Evolutionary conservation across 2,113 vertebrate species (phyloP), one percentile per base, ranked within the genome.

Genomic region (Motacilla tschutschensis): DNA sequence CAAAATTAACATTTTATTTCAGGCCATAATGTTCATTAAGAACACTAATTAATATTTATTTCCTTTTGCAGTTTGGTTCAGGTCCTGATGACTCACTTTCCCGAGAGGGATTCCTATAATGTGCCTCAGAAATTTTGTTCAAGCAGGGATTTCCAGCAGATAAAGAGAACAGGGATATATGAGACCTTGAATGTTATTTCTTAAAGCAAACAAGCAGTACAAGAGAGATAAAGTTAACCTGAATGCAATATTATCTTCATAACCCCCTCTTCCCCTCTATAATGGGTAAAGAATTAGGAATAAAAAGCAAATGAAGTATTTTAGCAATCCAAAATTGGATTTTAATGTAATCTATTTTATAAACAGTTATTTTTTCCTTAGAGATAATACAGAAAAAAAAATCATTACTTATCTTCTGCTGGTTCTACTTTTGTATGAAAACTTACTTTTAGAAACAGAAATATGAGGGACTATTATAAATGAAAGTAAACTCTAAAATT

Each of bases 241-340:
- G 19, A 33, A 28, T 46, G 16, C 17, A 85, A 54, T 11, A 36
- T 19, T 16, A 35, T 60, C 10, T 33, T 50, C 4, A 62, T 25
- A n/a, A 24, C 0, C 5, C 0, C 0, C 0, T 70, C 47, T 31
- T 55, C 11, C 1, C 4, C 22, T 15, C 5, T 17, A 20, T 26
- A 67, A 24, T 21, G 4, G 29, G 25, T 8, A 65, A 65, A 58
- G 5, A 33, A 48, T 62, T 50, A 35, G 5, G 5, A 22, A 43
- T 18, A n/a, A 43, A 77, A 48, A 46, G 5, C 40, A 58, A 40
- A 46, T 26, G 2, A 16, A 77, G 10, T 51, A 60, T 46, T 74
- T 70, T 62, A 53, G 12, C 6, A 54, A 31, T 38, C 9, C 28
- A 21, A 25, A 60, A 57, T 21, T 14, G 64, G 5, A 79, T 57